Percentiles rank a stretch among this genome's conserved stretches.
Conservation (phyloP, 2,888 invertebrate genomes). For the Taphrorychus bicolor region DNA sequence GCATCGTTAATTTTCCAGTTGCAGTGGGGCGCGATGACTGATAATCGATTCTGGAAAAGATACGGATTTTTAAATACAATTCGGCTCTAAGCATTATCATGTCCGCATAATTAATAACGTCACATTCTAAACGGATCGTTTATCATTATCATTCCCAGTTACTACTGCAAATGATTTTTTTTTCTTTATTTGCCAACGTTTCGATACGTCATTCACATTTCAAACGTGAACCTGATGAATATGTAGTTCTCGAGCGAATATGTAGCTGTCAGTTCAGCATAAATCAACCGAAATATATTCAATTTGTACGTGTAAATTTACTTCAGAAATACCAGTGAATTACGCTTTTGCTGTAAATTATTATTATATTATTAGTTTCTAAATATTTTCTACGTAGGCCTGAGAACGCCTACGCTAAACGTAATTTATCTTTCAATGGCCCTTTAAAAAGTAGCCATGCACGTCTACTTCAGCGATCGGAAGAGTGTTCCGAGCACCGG, state of each 20-base stretch:
- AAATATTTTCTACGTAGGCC: not conserved
- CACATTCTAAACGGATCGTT: not conserved
- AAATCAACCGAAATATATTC: not conserved
- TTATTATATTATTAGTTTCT: not conserved
- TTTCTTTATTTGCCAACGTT: not conserved
- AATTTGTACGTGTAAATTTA: not conserved
- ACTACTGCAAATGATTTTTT: not conserved
- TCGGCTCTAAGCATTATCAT: not conserved
- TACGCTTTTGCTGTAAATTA: not conserved
- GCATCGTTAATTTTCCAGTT: slow-evolving; percentile 31
- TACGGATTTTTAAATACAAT: not conserved
- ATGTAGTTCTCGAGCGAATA: not conserved
- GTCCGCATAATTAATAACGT: not conserved
- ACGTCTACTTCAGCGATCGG: slow-evolving; percentile 24
- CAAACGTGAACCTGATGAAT: not conserved
- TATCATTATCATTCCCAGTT: not conserved
- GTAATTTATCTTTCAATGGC: slow-evolving; percentile 20
- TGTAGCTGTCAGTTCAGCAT: not conserved
- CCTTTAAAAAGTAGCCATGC: slow-evolving; percentile 22
- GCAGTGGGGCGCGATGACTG: slow-evolving; percentile 10
- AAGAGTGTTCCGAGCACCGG: slow-evolving; percentile 27
- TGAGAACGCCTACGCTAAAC: not conserved
- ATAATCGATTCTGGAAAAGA: slow-evolving; percentile 12
- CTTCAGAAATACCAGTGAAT: not conserved
- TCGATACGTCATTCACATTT: not conserved